Conservation (phyloP, 1,140 invertebrate species). For the Coboldia fuscipes region DNA sequence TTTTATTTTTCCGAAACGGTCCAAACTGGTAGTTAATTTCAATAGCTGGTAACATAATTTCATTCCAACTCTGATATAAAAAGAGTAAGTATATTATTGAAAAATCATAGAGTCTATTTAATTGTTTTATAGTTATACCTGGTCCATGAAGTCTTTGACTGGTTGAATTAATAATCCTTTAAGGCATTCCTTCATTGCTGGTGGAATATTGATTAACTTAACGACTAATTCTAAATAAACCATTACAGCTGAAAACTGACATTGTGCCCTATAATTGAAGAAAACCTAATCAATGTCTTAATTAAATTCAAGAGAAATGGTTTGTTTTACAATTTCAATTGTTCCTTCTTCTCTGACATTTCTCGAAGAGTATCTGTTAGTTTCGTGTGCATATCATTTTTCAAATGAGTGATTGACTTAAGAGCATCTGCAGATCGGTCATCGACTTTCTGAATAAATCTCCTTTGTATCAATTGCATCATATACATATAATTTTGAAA, state of each 20-base stretch:
- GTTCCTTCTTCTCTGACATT: background rate
- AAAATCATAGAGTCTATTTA: background rate
- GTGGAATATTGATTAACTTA: constrained; percentile 14
- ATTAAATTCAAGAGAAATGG: background rate
- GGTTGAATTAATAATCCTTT: constrained; percentile 13
- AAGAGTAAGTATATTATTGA: background rate
- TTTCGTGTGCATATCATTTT: constrained; percentile 12
- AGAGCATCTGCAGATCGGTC: no score
- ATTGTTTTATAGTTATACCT: constrained; percentile 6
- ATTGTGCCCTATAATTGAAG: constrained; percentile 10
- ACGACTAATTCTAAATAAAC: constrained; percentile 15
- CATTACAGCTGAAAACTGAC: constrained; percentile 16
- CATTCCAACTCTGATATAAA: constrained; percentile 15
- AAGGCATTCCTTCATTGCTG: constrained; percentile 15
- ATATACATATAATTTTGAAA: no score
- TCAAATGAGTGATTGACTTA: constrained; percentile 14
- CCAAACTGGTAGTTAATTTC: constrained; percentile 20
- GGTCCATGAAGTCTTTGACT: constrained; percentile 16
- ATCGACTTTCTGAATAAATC: no score
- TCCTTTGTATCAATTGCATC: no score
- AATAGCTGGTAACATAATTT: constrained; percentile 17
- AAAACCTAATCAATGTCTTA: background rate
- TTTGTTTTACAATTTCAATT: background rate
- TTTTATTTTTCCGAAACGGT: constrained; percentile 14
- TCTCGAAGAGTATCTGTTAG: background rate